Conservation (phyloP, 2,797 vertebrate genomes). For the Lepus townsendii region DNA sequence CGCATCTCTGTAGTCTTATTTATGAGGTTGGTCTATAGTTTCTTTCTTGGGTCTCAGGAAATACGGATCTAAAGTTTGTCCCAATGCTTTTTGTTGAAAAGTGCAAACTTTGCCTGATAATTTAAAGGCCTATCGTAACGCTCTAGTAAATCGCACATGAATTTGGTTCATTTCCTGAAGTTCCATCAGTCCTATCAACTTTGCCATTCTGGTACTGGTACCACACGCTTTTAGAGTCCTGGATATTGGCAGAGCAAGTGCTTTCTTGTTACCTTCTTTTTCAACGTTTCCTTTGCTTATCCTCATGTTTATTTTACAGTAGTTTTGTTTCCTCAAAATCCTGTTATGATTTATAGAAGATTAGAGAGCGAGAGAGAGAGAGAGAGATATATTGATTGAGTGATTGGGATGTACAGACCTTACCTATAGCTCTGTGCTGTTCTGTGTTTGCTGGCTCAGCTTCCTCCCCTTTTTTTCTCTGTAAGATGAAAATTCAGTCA, state of each 20-base stretch:
- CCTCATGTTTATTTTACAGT: background rate
- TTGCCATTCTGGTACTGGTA: slow-evolving; percentile 74
- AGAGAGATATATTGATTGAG: background rate
- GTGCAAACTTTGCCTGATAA: background rate
- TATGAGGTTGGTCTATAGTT: background rate
- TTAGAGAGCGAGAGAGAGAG: background rate
- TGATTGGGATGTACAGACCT: background rate
- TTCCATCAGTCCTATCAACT: slow-evolving; percentile 61
- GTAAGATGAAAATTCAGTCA: background rate
- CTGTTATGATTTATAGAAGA: background rate
- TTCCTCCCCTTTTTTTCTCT: background rate
- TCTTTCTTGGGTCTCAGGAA: background rate
- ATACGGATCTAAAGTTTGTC: background rate
- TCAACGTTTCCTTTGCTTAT: slow-evolving; percentile 52
- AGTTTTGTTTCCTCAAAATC: slow-evolving; percentile 69
- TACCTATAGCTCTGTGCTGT: background rate
- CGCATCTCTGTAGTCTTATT: background rate
- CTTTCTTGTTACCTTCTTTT: slow-evolving; percentile 71
- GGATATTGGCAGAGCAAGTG: slow-evolving; percentile 55
- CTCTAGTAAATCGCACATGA: background rate
- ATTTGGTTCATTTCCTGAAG: background rate
- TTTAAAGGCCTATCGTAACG: background rate
- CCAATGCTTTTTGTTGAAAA: background rate
- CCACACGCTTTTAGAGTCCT: slow-evolving; percentile 72
- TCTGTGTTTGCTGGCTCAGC: background rate